A percentile compares a stretch with the other conserved stretches of the same genome.
Conservation (phyloP, 2,797 vertebrate genomes). For the Cuniculus paca region DNA sequence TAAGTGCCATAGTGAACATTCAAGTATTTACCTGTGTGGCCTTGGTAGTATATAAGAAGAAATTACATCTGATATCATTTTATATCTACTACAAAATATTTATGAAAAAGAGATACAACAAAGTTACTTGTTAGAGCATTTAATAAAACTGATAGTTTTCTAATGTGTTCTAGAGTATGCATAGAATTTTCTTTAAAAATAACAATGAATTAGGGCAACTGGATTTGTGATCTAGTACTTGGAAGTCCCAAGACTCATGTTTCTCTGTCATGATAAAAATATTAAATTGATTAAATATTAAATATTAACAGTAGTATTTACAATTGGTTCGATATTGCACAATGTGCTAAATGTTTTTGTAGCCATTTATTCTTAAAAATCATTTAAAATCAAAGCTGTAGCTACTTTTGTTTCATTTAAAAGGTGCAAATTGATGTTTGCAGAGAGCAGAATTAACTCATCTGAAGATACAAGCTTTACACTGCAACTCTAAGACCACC, state of each 20-base stretch:
- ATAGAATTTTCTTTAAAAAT: not conserved
- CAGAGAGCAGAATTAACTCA: not conserved
- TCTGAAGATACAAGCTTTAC: not conserved
- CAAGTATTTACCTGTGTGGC: not conserved
- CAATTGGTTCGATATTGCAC: not conserved
- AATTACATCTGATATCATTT: not conserved
- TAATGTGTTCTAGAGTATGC: slow-evolving; percentile 20
- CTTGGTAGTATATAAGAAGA: not conserved
- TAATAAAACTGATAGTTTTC: not conserved
- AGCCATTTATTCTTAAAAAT: not conserved
- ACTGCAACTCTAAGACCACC: fast-evolving
- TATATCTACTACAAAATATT: not conserved
- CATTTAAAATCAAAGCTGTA: slow-evolving; percentile 32
- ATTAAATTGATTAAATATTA: slow-evolving; percentile 71
- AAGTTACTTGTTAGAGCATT: not conserved
- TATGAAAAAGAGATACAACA: not conserved
- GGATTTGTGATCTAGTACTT: slow-evolving; percentile 60
- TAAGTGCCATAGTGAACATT: not conserved
- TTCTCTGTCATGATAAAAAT: slow-evolving; percentile 71
- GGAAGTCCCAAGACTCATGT: slow-evolving; percentile 58
- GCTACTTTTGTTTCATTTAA: slow-evolving; percentile 7
- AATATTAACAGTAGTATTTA: not conserved
- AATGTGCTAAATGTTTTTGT: not conserved
- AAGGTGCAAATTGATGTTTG: not conserved
- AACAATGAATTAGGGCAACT: slow-evolving; percentile 38